These are phyloP conservation scores for Zele albiditarsus DNA, from an alignment of 2,888 invertebrate species.

Conservation along the genomic window DNA sequence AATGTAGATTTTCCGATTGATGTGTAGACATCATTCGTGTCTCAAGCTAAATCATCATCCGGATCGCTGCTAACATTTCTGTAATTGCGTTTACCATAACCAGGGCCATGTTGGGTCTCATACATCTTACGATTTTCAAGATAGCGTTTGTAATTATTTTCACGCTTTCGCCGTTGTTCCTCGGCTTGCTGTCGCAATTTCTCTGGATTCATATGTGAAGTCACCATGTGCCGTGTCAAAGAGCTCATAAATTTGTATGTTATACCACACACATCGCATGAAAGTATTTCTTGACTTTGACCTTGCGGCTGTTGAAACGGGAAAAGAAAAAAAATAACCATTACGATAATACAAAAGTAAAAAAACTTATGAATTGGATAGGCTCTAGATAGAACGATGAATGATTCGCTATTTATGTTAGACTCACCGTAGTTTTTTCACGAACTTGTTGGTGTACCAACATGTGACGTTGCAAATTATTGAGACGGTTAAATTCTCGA, in stretches of 20 bases:
- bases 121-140: slow-evolving; percentile 70
- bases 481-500: slow-evolving; percentile 71
- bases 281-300: slow-evolving; percentile 67
- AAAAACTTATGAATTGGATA: not conserved
- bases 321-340: not conserved
- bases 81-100: slow-evolving; percentile 56
- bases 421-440: slow-evolving; percentile 53
- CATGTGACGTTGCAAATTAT: slow-evolving; percentile 72
- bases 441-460: slow-evolving; percentile 71
- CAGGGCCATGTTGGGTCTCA: slow-evolving; percentile 64
- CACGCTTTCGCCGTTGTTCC: slow-evolving; percentile 69
- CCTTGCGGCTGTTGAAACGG: slow-evolving; percentile 59
- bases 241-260: slow-evolving; percentile 77
- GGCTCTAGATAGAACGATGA: slow-evolving; percentile 41
- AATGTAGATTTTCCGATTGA: slow-evolving; percentile 6
- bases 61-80: slow-evolving; percentile 52
- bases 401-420: not conserved
- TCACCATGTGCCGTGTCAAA: slow-evolving; percentile 77
- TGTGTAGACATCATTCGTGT: slow-evolving; percentile 15
- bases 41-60: slow-evolving; percentile 57
- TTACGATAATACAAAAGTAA: slow-evolving; percentile 27
- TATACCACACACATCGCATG: slow-evolving; percentile 74
- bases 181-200: slow-evolving; percentile 70
- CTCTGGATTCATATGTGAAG: slow-evolving; percentile 75
- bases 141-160: slow-evolving; percentile 70